A percentile compares a stretch with the other conserved stretches of the same genome.
Conservation (phyloP, 2,797 vertebrate species). For the Myotis planiceps region DNA sequence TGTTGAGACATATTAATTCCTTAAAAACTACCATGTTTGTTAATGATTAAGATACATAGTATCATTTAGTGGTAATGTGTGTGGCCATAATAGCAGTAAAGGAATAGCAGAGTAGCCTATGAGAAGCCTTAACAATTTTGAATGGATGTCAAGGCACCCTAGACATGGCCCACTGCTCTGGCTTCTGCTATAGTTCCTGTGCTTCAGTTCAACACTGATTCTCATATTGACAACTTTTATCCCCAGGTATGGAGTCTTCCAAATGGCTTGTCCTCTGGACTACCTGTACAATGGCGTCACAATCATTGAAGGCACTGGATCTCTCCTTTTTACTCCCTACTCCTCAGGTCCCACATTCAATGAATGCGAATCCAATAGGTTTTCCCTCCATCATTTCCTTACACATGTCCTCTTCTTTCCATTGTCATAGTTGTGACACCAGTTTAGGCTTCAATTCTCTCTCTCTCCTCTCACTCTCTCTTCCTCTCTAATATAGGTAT, state of each 20-base stretch:
- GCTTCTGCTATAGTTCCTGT: neutral
- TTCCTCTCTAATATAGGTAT: neutral
- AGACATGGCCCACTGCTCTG: neutral
- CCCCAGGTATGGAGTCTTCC: neutral
- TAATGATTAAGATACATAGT: neutral
- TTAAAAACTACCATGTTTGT: neutral
- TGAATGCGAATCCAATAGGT: neutral
- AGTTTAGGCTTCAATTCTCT: neutral
- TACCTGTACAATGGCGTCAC: rapidly evolving
- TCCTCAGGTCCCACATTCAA: neutral
- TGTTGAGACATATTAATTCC: neutral
- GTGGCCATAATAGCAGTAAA: neutral
- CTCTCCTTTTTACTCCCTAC: neutral
- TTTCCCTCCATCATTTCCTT: neutral
- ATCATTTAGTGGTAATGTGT: neutral
- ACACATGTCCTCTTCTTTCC: neutral
- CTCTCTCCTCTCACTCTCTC: neutral
- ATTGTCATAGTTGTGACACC: neutral
- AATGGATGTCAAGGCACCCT: neutral
- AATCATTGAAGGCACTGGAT: neutral
- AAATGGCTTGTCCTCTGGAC: neutral
- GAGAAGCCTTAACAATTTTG: neutral
- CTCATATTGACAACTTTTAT: neutral
- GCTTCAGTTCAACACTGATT: neutral
- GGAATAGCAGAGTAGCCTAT: neutral